Evolutionary conservation across 1,140 invertebrate species (phyloP).

Genomic region (Zaprionus ornatus): DNA sequence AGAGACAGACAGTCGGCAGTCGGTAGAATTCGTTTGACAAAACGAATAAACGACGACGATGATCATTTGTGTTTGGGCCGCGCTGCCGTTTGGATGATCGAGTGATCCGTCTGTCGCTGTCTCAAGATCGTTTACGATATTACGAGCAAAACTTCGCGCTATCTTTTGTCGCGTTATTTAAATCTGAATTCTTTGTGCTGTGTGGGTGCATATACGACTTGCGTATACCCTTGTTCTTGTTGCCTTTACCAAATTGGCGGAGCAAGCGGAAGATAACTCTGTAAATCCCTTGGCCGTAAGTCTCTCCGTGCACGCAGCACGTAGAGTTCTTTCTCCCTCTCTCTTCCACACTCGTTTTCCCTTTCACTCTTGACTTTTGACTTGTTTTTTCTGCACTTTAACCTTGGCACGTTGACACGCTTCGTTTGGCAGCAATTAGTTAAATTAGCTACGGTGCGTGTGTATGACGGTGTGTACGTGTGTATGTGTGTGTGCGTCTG

Average conservation of each 20-base stretch:
- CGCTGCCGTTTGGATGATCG: conserved; percentile 38
- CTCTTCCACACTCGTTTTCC: background rate
- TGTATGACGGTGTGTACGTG: background rate
- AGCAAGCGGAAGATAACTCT: conserved; percentile 48
- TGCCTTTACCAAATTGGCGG: conserved; percentile 54
- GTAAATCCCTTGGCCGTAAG: conserved; percentile 69
- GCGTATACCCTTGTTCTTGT: background rate
- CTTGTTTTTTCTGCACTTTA: conserved; percentile 39
- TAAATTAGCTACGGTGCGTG: conserved; percentile 28
- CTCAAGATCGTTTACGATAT: background rate
- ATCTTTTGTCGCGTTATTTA: background rate
- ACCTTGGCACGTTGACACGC: conserved; percentile 62
- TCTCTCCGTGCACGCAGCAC: conserved; percentile 22
- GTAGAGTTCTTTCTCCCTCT: background rate
- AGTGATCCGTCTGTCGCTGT: conserved; percentile 22
- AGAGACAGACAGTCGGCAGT: conserved; percentile 20
- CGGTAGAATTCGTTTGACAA: conserved; percentile 42
- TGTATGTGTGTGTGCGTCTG: conserved; percentile 3
- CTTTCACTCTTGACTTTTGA: conserved; percentile 8
- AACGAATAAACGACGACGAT: conserved; percentile 35
- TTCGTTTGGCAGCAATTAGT: conserved; percentile 65
- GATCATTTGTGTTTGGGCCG: conserved; percentile 57
- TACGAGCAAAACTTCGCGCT: conserved; percentile 14
- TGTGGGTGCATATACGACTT: background rate
- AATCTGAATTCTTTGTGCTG: background rate